These are phyloP conservation scores for Tupiocoris notatus DNA, from an alignment of 2,888 invertebrate species.

Conservation along the genomic window DNA sequence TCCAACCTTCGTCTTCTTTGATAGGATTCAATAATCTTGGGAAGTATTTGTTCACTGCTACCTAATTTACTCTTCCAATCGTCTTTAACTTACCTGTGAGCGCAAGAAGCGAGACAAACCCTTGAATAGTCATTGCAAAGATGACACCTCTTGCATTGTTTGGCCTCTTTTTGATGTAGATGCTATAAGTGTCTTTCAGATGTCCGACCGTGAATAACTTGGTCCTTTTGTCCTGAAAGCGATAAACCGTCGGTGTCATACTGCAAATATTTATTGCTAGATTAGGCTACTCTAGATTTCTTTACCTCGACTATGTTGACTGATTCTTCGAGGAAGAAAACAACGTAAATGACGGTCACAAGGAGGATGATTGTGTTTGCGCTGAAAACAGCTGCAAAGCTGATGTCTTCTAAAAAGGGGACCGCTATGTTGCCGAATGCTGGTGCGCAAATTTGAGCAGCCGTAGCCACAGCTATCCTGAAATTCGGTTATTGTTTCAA, in stretches of 20 bases:
- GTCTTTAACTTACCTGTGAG: not conserved
- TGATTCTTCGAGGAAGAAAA: conserved; percentile 18
- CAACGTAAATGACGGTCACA: not conserved
- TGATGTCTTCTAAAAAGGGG: not conserved
- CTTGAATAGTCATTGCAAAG: not conserved
- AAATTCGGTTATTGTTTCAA: too few relatives aligned
- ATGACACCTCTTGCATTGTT: conserved; percentile 8
- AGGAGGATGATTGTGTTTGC: not conserved
- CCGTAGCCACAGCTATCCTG: not conserved
- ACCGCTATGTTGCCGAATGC: not conserved
- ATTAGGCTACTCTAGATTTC: too few relatives aligned
- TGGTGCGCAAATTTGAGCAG: not conserved
- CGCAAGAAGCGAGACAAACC: not conserved
- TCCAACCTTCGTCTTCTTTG: not conserved
- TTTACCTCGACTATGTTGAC: not conserved
- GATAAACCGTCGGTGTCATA: not conserved
- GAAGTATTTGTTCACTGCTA: not conserved
- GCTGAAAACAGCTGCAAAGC: conserved; percentile 1
- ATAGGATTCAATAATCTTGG: too few relatives aligned
- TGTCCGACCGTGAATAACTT: conserved; percentile 9
- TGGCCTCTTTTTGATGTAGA: conserved; percentile 1
- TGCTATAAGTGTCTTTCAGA: conserved; percentile 3
- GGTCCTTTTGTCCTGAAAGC: conserved; percentile 9
- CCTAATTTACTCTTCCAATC: not conserved
- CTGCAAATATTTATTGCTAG: too few relatives aligned